These are phyloP conservation scores for Didymodactylos carnosus DNA, from an alignment of 2,888 invertebrate species.

Conservation along the genomic window DNA sequence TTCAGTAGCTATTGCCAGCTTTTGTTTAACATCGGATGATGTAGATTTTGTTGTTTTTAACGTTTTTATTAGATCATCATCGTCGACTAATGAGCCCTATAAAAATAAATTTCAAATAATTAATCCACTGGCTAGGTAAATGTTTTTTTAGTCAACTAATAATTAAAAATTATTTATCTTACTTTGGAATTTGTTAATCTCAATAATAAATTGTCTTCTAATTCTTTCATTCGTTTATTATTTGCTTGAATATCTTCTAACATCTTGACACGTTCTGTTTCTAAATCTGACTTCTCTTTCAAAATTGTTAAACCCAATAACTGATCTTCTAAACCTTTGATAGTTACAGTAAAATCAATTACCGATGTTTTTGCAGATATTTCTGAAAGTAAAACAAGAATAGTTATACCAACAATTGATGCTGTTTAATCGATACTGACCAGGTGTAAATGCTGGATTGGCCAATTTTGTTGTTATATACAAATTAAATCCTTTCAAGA, in stretches of 20 bases:
- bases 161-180: neutral
- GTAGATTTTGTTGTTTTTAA: conserved; percentile 32
- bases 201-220: conserved; percentile 33
- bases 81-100: conserved; percentile 34
- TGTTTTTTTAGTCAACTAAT: too few relatives aligned
- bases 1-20: conserved; percentile 33
- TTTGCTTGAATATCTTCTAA: conserved; percentile 34
- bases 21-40: conserved; percentile 31
- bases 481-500: conserved; percentile 31
- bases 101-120: neutral
- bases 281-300: conserved; percentile 35
- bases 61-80: conserved; percentile 33
- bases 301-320: conserved; percentile 33
- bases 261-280: conserved; percentile 31
- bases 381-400: too few relatives aligned
- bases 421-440: too few relatives aligned
- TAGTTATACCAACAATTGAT: too few relatives aligned
- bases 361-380: conserved; percentile 33
- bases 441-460: conserved; percentile 34
- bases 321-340: conserved; percentile 36
- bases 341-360: conserved; percentile 36
- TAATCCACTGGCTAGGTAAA: too few relatives aligned
- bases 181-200: conserved; percentile 26
- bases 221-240: conserved; percentile 34
- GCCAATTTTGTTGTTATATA: conserved; percentile 35